Conservation (phyloP, 1,140 invertebrate species). For the Helicorthomorpha holstii region DNA sequence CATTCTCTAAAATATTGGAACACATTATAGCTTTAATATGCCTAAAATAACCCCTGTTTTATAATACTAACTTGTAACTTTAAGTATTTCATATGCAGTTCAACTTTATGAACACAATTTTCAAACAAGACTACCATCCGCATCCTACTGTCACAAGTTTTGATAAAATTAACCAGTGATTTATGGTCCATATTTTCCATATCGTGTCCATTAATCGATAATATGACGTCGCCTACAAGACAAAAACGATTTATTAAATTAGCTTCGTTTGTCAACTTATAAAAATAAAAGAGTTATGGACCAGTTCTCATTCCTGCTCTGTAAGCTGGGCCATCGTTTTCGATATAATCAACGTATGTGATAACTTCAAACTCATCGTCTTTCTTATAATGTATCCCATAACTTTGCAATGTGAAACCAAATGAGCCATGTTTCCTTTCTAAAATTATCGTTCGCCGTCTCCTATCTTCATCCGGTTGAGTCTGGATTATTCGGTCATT, state of each 20-base stretch:
- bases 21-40: background rate
- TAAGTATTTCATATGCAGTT: constrained; percentile 77
- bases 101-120: constrained; percentile 83
- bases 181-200: constrained; percentile 84
- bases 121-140: constrained; percentile 88
- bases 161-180: constrained; percentile 75
- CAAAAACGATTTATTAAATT: background rate
- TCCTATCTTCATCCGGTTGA: constrained; percentile 62
- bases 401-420: constrained; percentile 83
- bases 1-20: constrained; percentile 29
- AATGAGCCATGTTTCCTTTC: constrained; percentile 80
- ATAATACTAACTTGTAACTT: constrained; percentile 42
- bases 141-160: constrained; percentile 73
- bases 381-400: constrained; percentile 85
- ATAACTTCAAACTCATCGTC: constrained; percentile 81
- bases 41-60: background rate
- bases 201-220: constrained; percentile 82
- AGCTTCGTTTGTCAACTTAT: too few relatives aligned
- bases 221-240: constrained; percentile 57
- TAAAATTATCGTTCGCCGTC: constrained; percentile 68
- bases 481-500: constrained; percentile 52
- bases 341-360: constrained; percentile 91
- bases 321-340: constrained; percentile 72
- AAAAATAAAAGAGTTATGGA: too few relatives aligned
- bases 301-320: constrained; percentile 81